These are phyloP conservation scores for Crotalus helleri DNA, from an alignment of 2,113 vertebrate genomes.

Conservation along the genomic window DNA sequence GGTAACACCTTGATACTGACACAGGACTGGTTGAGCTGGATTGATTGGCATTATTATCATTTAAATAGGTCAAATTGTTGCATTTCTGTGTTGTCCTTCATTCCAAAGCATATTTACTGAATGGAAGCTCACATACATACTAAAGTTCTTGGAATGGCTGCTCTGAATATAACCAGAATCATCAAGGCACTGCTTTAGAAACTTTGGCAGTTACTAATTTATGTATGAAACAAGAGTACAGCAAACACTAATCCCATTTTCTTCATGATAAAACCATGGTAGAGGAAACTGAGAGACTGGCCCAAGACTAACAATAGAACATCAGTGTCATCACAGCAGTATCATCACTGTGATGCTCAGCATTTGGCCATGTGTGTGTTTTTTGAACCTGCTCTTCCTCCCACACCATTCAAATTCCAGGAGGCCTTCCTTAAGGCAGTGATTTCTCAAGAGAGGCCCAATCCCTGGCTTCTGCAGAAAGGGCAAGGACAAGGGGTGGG, in stretches of 20 bases:
- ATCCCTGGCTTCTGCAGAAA: constrained; percentile 48
- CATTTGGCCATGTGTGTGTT: not conserved
- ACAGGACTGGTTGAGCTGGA: constrained; percentile 47
- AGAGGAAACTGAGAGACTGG: not conserved
- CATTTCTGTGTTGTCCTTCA: constrained; percentile 7
- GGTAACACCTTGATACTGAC: constrained; percentile 42
- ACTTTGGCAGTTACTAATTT: fast-evolving
- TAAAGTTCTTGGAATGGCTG: not conserved
- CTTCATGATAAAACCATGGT: constrained; percentile 38
- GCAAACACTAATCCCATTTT: not conserved
- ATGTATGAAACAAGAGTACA: not conserved
- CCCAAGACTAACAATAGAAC: constrained; percentile 24
- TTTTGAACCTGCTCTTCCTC: not conserved
- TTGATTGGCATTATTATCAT: constrained; percentile 41
- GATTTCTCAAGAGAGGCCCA: constrained; percentile 46
- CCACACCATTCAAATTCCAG: constrained; percentile 35
- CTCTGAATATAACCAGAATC: not conserved
- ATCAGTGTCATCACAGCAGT: constrained; percentile 21
- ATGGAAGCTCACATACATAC: not conserved
- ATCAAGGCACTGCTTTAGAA: fast-evolving
- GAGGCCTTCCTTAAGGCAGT: not conserved
- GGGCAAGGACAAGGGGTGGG: constrained; percentile 60
- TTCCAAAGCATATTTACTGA: not conserved
- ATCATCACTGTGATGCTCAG: constrained; percentile 9
- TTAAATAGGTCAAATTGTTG: constrained; percentile 34